Conservation (phyloP, 2,113 vertebrate genomes). For the Oreamnos americanus region DNA sequence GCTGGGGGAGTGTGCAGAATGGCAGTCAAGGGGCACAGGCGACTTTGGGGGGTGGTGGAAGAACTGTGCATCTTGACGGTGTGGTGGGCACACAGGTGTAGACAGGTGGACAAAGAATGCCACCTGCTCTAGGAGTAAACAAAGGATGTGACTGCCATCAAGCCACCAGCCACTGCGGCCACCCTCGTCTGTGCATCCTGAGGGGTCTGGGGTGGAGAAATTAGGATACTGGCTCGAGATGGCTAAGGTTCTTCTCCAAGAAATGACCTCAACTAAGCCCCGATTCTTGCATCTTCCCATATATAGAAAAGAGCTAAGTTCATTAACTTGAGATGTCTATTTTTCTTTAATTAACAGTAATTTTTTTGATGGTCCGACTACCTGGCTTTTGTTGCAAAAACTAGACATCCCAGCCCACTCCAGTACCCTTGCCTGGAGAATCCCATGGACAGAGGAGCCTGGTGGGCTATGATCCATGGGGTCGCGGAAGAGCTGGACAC, state of each 20-base stretch:
- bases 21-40: neutral
- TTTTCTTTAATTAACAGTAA: neutral
- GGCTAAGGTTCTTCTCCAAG: neutral
- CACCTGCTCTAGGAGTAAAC: neutral
- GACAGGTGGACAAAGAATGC: neutral
- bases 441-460: too few species aligned
- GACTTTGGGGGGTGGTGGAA: neutral
- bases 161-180: neutral
- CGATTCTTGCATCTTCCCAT: neutral
- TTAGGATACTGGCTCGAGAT: neutral
- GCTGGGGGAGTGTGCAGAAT: neutral
- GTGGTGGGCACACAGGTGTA: neutral
- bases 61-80: neutral
- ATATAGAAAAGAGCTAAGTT: rapidly evolving
- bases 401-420: neutral
- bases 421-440: too few species aligned
- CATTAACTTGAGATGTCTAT: neutral
- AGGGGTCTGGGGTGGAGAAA: neutral
- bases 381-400: neutral
- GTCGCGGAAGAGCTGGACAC: too few species aligned
- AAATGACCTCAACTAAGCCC: neutral
- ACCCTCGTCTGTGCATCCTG: neutral
- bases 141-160: neutral
- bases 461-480: too few species aligned
- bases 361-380: neutral